Evolutionary conservation across 2,888 invertebrate genomes (phyloP).

Genomic region (Nasonovia ribisnigri): DNA sequence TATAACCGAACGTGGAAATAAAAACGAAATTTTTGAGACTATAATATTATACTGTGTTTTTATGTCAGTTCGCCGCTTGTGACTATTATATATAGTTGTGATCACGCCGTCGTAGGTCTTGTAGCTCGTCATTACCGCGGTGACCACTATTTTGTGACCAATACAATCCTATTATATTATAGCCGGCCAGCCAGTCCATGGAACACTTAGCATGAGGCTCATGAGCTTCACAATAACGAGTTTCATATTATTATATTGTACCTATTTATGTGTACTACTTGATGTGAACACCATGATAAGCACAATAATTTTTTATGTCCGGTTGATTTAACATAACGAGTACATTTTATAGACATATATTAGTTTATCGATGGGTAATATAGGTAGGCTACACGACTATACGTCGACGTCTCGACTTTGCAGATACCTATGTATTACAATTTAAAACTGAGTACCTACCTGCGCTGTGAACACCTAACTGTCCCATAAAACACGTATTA

Average conservation of each 20-base stretch:
- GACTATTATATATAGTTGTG: neutral
- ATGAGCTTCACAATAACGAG: neutral
- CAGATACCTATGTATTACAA: neutral
- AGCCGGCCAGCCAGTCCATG: neutral
- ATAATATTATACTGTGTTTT: neutral
- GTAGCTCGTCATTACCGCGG: neutral
- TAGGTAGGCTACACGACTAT: too few species aligned
- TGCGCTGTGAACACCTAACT: neutral
- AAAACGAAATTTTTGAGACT: neutral
- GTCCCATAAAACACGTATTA: neutral
- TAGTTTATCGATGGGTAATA: neutral
- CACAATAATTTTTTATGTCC: neutral
- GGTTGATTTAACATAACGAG: neutral
- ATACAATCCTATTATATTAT: neutral
- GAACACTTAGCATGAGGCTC: neutral
- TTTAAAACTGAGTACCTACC: neutral
- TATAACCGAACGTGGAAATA: neutral
- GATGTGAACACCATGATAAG: neutral
- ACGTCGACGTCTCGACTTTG: neutral
- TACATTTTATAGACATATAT: neutral
- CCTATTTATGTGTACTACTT: neutral
- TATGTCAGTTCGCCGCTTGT: neutral
- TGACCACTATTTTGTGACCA: neutral
- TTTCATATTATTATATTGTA: neutral
- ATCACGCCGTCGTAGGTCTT: neutral